phyloP scores from a whole-genome alignment of 2,797 vertebrate species.

The Oreortyx pictus region DNA sequence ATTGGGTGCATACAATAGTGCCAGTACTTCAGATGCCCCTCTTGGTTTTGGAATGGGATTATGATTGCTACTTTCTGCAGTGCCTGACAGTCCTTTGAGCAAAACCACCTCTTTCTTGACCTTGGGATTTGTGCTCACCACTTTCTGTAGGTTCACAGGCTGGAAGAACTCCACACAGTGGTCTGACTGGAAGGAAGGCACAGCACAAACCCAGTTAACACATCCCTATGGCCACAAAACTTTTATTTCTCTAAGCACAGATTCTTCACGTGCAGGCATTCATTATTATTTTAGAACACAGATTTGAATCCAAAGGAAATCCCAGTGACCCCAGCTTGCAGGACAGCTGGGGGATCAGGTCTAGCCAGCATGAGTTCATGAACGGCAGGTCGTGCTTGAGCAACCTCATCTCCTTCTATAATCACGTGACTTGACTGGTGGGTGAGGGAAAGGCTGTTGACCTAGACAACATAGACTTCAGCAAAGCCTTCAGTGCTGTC shows the following conservation, averaged over 20 bases:
- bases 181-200: slow-evolving; percentile 84
- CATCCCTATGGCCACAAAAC: no score
- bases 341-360: no score
- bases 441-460: no score
- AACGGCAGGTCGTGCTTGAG: no score
- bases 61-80: slow-evolving; percentile 94
- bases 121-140: slow-evolving; percentile 80
- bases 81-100: slow-evolving; percentile 83
- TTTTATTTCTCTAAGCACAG: not conserved
- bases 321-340: no score
- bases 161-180: slow-evolving; percentile 88
- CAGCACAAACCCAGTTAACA: slow-evolving; percentile 28
- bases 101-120: slow-evolving; percentile 86
- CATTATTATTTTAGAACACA: no score
- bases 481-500: no score
- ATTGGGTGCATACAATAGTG: slow-evolving; percentile 94
- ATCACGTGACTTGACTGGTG: no score
- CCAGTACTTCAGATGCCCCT: slow-evolving; percentile 97
- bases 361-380: no score
- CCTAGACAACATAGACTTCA: no score
- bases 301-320: no score
- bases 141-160: slow-evolving; percentile 82
- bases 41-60: slow-evolving; percentile 92
- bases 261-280: not conserved
- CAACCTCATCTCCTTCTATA: no score